Evolutionary conservation across 1,140 invertebrate genomes (phyloP).

Genomic region (Ceratosolen fusciceps): DNA sequence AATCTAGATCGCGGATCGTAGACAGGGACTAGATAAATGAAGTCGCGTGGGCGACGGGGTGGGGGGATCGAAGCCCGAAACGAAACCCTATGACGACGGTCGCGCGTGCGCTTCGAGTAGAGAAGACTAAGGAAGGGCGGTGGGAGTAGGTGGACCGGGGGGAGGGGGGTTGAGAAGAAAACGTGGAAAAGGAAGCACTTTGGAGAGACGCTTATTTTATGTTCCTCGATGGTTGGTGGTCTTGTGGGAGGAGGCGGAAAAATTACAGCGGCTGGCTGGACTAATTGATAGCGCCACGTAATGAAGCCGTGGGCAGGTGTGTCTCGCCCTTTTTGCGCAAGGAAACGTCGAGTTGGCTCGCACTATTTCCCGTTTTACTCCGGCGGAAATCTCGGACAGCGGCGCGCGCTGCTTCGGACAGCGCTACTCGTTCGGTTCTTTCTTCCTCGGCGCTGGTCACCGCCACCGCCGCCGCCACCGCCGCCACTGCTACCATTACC

Average conservation of each 20-base stretch:
- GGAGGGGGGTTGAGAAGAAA: no score
- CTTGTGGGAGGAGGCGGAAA: background rate
- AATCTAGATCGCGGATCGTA: slow-evolving; percentile 44
- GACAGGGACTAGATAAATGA: background rate
- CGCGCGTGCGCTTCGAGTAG: background rate
- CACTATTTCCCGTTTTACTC: background rate
- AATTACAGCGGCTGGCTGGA: background rate
- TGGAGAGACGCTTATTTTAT: no score
- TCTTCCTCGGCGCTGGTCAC: background rate
- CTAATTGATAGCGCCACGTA: slow-evolving; percentile 21
- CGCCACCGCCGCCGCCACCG: background rate
- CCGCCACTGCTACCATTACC: no score
- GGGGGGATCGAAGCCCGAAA: slow-evolving; percentile 34
- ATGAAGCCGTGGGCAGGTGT: background rate
- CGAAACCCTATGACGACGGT: slow-evolving; percentile 35
- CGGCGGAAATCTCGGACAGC: background rate
- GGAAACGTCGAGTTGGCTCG: background rate
- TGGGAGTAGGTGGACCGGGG: no score
- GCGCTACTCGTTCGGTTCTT: background rate
- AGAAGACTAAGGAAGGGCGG: slow-evolving; percentile 36
- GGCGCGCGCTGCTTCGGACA: no score
- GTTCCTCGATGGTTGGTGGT: background rate
- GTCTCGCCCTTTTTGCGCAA: background rate
- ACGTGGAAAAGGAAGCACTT: no score
- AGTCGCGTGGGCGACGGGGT: background rate